A percentile compares a stretch with the other conserved stretches of the same genome.
Evolutionary conservation across 2,797 vertebrate species (phyloP).

Genomic region (Periparus ater): DNA sequence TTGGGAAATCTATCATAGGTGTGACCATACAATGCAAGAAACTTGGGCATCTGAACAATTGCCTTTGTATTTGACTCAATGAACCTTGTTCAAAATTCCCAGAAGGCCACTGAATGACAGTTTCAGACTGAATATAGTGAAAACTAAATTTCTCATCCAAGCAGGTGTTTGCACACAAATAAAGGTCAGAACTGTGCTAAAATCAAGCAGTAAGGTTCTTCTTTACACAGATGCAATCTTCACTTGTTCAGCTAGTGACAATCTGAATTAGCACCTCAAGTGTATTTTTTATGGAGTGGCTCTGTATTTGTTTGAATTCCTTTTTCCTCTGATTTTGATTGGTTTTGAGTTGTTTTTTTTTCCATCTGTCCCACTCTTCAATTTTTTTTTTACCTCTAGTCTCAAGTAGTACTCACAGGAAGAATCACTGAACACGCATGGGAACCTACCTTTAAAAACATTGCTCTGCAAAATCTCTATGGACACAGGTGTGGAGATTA

Average conservation of each 20-base stretch:
- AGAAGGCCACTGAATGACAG: background rate
- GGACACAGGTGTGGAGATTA: background rate
- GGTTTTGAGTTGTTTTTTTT: background rate
- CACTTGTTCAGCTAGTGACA: background rate
- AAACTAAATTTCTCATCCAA: background rate
- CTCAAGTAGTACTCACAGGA: background rate
- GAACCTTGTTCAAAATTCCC: background rate
- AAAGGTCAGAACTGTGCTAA: background rate
- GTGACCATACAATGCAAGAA: background rate
- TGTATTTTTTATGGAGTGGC: background rate
- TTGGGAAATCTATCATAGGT: background rate
- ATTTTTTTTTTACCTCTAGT: background rate
- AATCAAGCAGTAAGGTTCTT: background rate
- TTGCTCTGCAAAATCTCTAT: background rate
- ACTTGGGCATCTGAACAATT: background rate
- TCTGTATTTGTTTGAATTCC: background rate
- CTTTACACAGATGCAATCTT: background rate
- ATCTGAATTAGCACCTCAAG: background rate
- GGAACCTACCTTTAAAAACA: background rate
- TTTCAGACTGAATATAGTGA: background rate
- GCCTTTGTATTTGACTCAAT: background rate
- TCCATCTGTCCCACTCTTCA: background rate
- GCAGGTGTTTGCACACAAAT: background rate
- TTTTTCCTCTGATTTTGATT: background rate
- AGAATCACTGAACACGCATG: background rate